Percentiles rank a stretch among this genome's conserved stretches.
These are phyloP conservation scores for Xenopus laevis DNA, from an alignment of 2,113 vertebrate species.

Conservation along the genomic window DNA sequence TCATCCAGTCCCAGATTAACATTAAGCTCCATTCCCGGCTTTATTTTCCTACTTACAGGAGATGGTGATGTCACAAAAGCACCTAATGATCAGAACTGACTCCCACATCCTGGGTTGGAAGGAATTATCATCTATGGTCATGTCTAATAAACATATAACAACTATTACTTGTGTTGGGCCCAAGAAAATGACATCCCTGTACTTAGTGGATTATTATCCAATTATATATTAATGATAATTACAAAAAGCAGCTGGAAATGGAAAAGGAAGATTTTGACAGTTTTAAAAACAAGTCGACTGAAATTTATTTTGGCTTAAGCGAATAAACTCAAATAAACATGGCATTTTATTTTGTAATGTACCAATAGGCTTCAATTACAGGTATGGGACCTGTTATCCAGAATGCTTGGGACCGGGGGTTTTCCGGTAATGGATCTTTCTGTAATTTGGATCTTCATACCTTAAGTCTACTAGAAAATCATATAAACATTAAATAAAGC, in stretches of 20 bases:
- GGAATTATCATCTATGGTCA: slow-evolving; percentile 13
- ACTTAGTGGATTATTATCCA: slow-evolving; percentile 11
- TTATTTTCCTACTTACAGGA: slow-evolving; percentile 25
- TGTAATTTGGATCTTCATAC: too few species aligned
- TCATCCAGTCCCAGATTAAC: neutral
- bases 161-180: neutral
- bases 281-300: too few species aligned
- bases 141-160: slow-evolving; percentile 19
- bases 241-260: neutral
- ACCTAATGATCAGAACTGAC: slow-evolving; percentile 29
- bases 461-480: too few species aligned
- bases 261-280: neutral
- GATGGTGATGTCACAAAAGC: slow-evolving; percentile 27
- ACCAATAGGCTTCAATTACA: too few species aligned
- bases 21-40: neutral
- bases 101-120: slow-evolving; percentile 35
- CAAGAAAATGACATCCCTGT: neutral
- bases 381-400: too few species aligned
- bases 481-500: too few species aligned
- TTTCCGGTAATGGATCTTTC: too few species aligned
- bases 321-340: too few species aligned
- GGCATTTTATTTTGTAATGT: too few species aligned
- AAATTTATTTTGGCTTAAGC: too few species aligned
- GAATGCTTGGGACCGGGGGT: too few species aligned
- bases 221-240: slow-evolving; percentile 14